A percentile compares a stretch with the other conserved stretches of the same genome.
phyloP scores from a whole-genome alignment of 2,113 vertebrate species.

The Myrmophylax atrothorax region DNA sequence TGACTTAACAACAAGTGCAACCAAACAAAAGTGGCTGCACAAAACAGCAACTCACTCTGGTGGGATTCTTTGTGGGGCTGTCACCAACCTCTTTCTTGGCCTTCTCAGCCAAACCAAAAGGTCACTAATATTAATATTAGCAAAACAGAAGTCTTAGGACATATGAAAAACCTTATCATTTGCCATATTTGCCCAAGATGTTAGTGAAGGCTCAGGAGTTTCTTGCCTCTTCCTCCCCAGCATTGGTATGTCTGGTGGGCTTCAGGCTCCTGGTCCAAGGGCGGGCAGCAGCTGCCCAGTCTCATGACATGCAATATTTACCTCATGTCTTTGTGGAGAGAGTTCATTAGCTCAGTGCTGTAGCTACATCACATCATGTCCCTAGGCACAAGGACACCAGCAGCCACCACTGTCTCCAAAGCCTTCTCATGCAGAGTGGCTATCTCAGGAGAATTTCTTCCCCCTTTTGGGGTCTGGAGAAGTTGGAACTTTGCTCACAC shows the following conservation, averaged over 20 bases:
- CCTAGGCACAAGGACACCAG: neutral
- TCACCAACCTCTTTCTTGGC: neutral
- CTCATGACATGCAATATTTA: neutral
- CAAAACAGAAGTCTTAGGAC: neutral
- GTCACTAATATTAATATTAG: neutral
- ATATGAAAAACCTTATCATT: neutral
- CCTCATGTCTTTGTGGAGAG: rapidly evolving
- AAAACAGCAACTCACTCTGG: neutral
- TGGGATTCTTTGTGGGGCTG: neutral
- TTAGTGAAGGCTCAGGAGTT: neutral
- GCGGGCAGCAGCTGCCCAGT: neutral
- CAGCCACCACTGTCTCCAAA: rapidly evolving
- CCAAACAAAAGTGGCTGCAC: rapidly evolving
- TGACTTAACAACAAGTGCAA: neutral
- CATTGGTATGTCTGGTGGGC: neutral
- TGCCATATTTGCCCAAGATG: neutral
- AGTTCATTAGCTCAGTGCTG: neutral
- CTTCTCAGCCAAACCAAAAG: neutral
- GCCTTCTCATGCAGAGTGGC: neutral
- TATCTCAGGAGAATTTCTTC: neutral
- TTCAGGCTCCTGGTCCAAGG: neutral
- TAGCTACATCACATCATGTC: neutral
- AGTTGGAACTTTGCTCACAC: neutral
- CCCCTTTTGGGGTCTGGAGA: neutral
- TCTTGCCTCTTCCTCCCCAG: neutral